Base-by-base conservation (phyloP, 2,113 vertebrate species). In the Uropsilus gracilis region DNA sequence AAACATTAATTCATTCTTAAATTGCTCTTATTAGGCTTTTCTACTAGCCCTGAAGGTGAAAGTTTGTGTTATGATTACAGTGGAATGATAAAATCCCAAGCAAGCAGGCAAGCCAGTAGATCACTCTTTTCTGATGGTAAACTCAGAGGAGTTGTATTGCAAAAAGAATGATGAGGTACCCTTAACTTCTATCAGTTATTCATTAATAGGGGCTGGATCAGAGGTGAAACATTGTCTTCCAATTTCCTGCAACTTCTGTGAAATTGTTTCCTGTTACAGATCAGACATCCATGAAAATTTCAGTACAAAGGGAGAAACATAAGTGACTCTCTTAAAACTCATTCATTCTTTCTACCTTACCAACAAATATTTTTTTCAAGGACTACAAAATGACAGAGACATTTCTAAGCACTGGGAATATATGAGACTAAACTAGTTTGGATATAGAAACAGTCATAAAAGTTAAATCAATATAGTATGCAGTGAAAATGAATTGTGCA, bases 291-390 rank as follows among this genome's bases (percentile, higher is more conserved):
- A 39, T 63, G 57, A 12, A 48, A 17, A 81, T 30, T 73, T 90
- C 48, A 57, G 26, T 17, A 95, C 24, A 46, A 94, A 85, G 8
- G 18, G 72, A 59, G 42, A 94, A 81, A 82, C 28, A 85, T 50
- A 82, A 42, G 6, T 22, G 3, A 16, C 26, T 73, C 46, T 24
- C 30, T 61, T 17, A 86, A 89, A 85, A 57, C 37, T 7, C 12
- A 57, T 46, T 37, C 37, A 77, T 78, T 94, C 20, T 30, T 96
- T 91, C 34, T 77, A 90, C 63, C 39, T 48, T 53, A 34, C 66
- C 26, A 93, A 57, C 13, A 69, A 50, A 9, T 39, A 34, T 22
- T 24, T 89, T 86, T 93, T 68, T 72, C 81, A 81, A 87, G 34
- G 50, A 61, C 20, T 89, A 24, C 14, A 95, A 85, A 86, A 4